Base-by-base conservation (phyloP, 2,888 invertebrate genomes). In the Melipona beecheii region DNA sequence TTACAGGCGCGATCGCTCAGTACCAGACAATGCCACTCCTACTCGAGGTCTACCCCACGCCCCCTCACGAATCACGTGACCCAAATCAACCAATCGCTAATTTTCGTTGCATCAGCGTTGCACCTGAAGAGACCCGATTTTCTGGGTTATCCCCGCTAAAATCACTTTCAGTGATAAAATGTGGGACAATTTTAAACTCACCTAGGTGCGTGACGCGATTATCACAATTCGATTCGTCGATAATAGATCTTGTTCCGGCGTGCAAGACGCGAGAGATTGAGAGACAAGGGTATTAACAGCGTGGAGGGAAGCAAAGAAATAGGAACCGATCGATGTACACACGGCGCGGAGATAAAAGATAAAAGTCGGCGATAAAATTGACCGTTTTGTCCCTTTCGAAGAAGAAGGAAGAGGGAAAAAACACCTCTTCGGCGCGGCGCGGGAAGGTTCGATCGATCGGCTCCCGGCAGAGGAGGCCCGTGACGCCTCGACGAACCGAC, bases 281-380 rank as follows among this genome's bases (percentile, higher is more conserved):
- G 84, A 84, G 72, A 74, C 56, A 60, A 65, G 77, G 71, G 77
- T 85, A 84, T 77, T 64, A 27, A 52, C 24, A 24, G 6, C n/a
- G 6, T 17, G 24, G 2, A 15, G 24, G 17, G 58, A 6, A 60
- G 24, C 58, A 2, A 6, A 60, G 27, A 62, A 68, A 52, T 50
- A 62, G 68, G 64, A 66, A 77, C 54, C 49, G 19, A n/a, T 27
- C 66, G 73, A 21, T 24, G 72, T 79, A 85, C 74, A 85, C 71
- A 75, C 83, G 75, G 80, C 77, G 66, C n/a, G 71, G 52, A n/a
- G 24, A 24, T 24, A 24, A 24, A 24, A 80, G 83, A 86, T 86
- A 85, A 85, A 83, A 86, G 71, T 78, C 62, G 43, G 24, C 71
- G 83, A 83, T 86, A 85, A 85, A 85, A 77, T 85, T 86, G 80